Conservation (phyloP, 2,888 invertebrate species). For the Leucania comma region DNA sequence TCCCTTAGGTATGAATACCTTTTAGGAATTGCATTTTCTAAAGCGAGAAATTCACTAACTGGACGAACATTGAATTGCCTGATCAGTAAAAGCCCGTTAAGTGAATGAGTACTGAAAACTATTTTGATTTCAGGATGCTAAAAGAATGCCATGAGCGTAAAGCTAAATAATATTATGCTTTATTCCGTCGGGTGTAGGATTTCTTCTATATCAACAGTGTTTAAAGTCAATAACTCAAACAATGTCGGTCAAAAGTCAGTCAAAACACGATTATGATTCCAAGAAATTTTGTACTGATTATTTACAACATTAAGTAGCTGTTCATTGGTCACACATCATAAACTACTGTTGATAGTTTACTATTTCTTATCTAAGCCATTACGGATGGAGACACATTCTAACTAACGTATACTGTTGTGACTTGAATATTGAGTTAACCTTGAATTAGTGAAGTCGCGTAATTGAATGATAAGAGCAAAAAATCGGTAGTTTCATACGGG, state of each 20-base stretch:
- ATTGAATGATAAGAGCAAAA: slow-evolving; percentile 51
- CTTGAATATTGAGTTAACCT: slow-evolving; percentile 60
- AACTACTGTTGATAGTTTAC: slow-evolving; percentile 54
- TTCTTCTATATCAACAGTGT: slow-evolving; percentile 11
- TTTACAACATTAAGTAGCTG: slow-evolving; percentile 47
- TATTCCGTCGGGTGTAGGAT: background rate
- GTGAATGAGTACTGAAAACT: background rate
- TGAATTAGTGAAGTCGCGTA: slow-evolving; percentile 50
- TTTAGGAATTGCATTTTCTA: slow-evolving; percentile 1
- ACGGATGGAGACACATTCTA: slow-evolving; percentile 34
- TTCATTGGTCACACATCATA: slow-evolving; percentile 52
- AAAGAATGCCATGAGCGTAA: background rate
- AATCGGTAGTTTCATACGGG: slow-evolving; percentile 36
- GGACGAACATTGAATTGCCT: background rate
- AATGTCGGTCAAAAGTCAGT: slow-evolving; percentile 31
- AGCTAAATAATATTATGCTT: slow-evolving; percentile 11
- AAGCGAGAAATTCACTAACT: background rate
- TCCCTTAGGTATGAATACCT: too few species aligned
- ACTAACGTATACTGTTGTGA: slow-evolving; percentile 13
- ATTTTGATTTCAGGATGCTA: background rate
- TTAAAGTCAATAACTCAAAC: slow-evolving; percentile 52
- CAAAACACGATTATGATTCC: slow-evolving; percentile 55
- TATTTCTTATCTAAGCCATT: slow-evolving; percentile 52
- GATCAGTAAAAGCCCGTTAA: background rate
- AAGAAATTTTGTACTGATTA: slow-evolving; percentile 44